Percentiles rank a stretch among this genome's conserved stretches.
Evolutionary conservation across 2,797 vertebrate genomes (phyloP).

Genomic region (Threskiornis aethiopicus): DNA sequence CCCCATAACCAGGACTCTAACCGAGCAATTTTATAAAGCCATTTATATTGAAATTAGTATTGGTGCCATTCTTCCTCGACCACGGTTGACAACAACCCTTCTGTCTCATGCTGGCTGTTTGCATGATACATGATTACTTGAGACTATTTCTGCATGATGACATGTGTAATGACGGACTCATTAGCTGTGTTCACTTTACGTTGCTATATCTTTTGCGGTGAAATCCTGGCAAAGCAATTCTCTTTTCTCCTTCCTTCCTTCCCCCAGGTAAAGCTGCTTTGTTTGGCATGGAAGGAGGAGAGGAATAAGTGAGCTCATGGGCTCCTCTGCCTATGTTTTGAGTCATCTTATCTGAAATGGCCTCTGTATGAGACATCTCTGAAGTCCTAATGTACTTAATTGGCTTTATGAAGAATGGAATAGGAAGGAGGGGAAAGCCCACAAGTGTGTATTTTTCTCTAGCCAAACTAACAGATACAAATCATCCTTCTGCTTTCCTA

Average conservation of each 20-base stretch:
- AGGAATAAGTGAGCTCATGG: neutral
- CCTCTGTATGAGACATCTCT: neutral
- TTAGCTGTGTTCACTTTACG: neutral
- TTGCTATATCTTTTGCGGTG: neutral
- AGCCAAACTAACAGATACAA: neutral
- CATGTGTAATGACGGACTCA: neutral
- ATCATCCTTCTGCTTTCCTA: slow-evolving; percentile 10
- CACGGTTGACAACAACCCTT: neutral
- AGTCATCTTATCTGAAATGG: slow-evolving; percentile 14
- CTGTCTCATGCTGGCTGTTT: neutral
- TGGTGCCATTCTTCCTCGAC: neutral
- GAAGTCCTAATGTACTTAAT: neutral
- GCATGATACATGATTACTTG: neutral
- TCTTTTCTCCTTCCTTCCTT: neutral
- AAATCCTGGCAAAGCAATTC: neutral
- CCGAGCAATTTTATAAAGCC: neutral
- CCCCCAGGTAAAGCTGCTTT: neutral
- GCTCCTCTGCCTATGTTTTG: neutral
- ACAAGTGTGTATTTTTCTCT: neutral
- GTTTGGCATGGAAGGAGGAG: neutral
- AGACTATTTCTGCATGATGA: neutral
- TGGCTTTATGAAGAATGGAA: neutral
- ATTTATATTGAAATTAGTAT: neutral
- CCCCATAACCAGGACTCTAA: neutral
- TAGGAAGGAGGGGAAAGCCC: neutral